Evolutionary conservation across 2,113 vertebrate species (phyloP).

Genomic region (Aramus guarauna): DNA sequence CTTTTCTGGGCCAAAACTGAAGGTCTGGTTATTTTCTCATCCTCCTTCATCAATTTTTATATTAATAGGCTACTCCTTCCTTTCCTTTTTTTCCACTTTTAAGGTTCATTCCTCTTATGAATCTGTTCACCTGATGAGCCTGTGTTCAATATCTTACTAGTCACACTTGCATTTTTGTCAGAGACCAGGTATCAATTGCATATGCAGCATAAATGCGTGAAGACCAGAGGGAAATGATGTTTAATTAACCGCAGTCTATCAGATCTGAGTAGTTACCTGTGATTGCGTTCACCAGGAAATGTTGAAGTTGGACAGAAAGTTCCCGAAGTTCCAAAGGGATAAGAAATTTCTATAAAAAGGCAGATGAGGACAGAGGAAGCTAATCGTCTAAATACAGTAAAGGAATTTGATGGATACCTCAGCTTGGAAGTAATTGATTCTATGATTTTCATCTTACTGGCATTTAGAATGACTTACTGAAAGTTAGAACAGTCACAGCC

Average conservation of each 20-base stretch:
- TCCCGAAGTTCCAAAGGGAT: not conserved
- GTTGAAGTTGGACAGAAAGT: not conserved
- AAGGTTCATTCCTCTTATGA: not conserved
- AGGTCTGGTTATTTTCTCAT: constrained; percentile 24
- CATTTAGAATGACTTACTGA: not conserved
- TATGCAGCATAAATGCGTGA: not conserved
- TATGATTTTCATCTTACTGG: constrained; percentile 11
- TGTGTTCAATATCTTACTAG: not conserved
- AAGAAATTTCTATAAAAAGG: not conserved
- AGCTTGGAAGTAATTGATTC: constrained; percentile 24
- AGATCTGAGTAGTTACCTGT: not conserved
- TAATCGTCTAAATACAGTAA: not conserved
- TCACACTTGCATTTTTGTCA: not conserved
- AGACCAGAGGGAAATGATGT: not conserved
- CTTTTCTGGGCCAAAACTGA: not conserved
- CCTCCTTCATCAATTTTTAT: not conserved
- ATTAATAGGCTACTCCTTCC: not conserved
- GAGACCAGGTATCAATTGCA: not conserved
- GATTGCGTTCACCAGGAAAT: not conserved
- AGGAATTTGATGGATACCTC: not conserved
- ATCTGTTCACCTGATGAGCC: not conserved
- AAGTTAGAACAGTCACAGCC: not conserved
- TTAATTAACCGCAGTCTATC: not conserved
- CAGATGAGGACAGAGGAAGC: constrained; percentile 3
- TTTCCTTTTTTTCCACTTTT: not conserved